These are phyloP conservation scores for Pipistrellus kuhlii DNA, from an alignment of 2,797 vertebrate species.

Conservation along the genomic window DNA sequence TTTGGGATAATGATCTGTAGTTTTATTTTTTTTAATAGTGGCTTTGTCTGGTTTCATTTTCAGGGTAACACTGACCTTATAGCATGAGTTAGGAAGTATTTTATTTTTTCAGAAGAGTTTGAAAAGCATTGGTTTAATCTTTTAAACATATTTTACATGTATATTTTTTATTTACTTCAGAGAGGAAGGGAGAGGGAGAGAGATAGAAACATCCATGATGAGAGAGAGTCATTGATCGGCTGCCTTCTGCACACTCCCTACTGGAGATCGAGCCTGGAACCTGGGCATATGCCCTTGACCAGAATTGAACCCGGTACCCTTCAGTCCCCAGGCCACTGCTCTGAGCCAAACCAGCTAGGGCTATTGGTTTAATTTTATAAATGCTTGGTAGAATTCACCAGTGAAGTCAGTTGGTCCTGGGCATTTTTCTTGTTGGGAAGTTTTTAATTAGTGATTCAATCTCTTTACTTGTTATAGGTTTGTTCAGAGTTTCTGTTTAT, in stretches of 20 bases:
- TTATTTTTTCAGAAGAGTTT: neutral
- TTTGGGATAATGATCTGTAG: neutral
- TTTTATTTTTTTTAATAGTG: neutral
- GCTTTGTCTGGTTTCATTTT: neutral
- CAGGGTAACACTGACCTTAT: neutral
- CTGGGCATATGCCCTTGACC: too few relatives aligned
- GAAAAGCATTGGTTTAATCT: neutral
- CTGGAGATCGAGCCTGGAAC: too few relatives aligned
- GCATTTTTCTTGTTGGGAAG: neutral
- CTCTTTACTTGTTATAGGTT: neutral
- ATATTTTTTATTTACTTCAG: too few relatives aligned
- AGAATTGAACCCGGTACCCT: too few relatives aligned
- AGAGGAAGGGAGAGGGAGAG: too few relatives aligned
- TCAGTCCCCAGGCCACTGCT: too few relatives aligned
- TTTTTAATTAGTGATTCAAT: neutral
- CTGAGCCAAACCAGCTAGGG: too few relatives aligned
- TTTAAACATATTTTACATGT: neutral
- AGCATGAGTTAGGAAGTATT: neutral
- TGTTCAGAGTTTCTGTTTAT: slow-evolving; percentile 1
- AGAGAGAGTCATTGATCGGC: too few relatives aligned
- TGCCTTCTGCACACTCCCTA: too few relatives aligned
- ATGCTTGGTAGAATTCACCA: neutral
- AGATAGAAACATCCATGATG: too few relatives aligned
- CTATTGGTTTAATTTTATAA: neutral
- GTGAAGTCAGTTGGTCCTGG: neutral